These are phyloP conservation scores for Lordiphosa fenestrarum DNA, from an alignment of 2,888 invertebrate genomes.

Conservation along the genomic window DNA sequence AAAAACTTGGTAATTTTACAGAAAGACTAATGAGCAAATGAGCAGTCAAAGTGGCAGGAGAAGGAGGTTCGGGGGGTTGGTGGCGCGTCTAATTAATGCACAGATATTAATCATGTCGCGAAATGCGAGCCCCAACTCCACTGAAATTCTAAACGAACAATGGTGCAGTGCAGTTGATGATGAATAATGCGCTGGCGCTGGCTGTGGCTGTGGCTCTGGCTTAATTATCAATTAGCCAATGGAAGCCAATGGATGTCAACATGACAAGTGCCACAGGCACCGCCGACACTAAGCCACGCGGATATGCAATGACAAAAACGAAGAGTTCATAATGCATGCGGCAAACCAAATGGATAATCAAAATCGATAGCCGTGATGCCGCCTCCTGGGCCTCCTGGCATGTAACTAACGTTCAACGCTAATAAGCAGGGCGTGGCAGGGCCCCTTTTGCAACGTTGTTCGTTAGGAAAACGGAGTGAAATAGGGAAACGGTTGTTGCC, in stretches of 20 bases:
- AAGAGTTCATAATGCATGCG: conserved; percentile 28
- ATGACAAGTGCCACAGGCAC: neutral
- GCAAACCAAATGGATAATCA: conserved; percentile 3
- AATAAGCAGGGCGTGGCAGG: conserved; percentile 59
- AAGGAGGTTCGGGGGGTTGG: conserved; percentile 3
- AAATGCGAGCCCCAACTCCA: conserved; percentile 28
- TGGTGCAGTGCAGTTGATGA: conserved; percentile 10
- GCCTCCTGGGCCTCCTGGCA: conserved; percentile 4
- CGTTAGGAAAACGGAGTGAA: conserved; percentile 6
- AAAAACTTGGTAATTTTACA: conserved; percentile 25
- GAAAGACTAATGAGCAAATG: conserved; percentile 49
- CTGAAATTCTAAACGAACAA: conserved; percentile 41
- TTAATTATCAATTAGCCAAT: conserved; percentile 41
- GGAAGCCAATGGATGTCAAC: conserved; percentile 11
- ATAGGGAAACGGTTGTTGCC: neutral
- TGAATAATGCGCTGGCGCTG: conserved; percentile 5
- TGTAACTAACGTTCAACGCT: conserved; percentile 35
- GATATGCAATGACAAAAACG: too few species aligned
- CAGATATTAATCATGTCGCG: conserved; percentile 55
- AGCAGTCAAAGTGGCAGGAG: conserved; percentile 2
- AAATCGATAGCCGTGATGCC: neutral
- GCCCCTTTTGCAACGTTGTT: conserved; percentile 36
- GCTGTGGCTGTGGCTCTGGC: conserved; percentile 2
- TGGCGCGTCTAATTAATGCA: conserved; percentile 55
- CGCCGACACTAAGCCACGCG: neutral